Percentiles rank a stretch among this genome's conserved stretches.
Evolutionary conservation across 2,797 vertebrate species (phyloP).

Genomic region (Calcarius lapponicus): DNA sequence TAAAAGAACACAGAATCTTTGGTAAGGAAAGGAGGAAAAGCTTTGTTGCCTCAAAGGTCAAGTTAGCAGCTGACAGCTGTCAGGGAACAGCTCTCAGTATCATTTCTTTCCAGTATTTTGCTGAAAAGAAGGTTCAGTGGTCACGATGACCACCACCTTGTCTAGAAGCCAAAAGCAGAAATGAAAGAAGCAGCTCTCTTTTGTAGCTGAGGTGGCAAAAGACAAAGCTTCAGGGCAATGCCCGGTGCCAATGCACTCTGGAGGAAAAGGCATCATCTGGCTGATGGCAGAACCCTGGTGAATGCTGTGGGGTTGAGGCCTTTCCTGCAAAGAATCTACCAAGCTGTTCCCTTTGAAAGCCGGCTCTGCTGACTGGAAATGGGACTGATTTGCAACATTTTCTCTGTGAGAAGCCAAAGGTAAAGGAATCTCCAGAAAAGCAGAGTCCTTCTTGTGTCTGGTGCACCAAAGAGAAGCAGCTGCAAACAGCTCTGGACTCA

Average conservation of each 20-base stretch:
- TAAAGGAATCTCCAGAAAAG: neutral
- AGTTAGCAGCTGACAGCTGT: neutral
- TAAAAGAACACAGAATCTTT: rapidly evolving
- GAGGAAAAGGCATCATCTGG: neutral
- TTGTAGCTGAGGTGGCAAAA: neutral
- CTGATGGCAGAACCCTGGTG: neutral
- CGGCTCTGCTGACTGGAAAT: neutral
- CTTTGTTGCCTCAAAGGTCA: neutral
- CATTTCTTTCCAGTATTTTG: neutral
- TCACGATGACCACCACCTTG: too few relatives aligned
- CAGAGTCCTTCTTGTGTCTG: neutral
- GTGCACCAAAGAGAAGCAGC: neutral
- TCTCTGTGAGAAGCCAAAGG: neutral
- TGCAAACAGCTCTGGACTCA: neutral
- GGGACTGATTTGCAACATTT: neutral
- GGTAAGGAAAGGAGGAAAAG: neutral
- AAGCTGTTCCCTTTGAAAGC: neutral
- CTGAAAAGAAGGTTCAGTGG: neutral
- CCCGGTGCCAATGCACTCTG: too few relatives aligned
- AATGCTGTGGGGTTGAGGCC: neutral
- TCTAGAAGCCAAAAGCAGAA: neutral
- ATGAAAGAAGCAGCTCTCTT: neutral
- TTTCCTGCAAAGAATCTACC: neutral
- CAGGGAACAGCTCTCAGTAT: neutral
- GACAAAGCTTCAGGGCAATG: neutral